Evolutionary conservation across 2,888 invertebrate genomes (phyloP).

Genomic region (Biston betularia): DNA sequence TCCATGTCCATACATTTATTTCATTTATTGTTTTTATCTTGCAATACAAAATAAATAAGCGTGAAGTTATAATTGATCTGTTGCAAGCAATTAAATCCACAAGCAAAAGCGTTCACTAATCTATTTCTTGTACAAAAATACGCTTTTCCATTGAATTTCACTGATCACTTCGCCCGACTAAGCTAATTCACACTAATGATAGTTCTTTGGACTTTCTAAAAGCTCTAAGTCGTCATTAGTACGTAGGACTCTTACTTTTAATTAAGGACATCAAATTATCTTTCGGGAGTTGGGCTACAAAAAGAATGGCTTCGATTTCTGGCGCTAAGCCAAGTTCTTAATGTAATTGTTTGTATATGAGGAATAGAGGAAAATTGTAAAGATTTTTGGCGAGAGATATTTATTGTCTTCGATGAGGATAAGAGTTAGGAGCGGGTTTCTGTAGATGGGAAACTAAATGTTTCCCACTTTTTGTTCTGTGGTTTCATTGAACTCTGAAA

Average conservation of each 20-base stretch:
- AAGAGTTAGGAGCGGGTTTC: neutral
- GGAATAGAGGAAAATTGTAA: constrained; percentile 15
- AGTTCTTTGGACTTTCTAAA: constrained; percentile 15
- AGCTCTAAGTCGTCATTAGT: constrained; percentile 23
- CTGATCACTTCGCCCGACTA: constrained; percentile 3
- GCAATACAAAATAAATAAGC: no score
- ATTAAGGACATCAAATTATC: constrained; percentile 33
- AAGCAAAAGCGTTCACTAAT: neutral
- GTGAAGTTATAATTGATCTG: no score
- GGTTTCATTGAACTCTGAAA: no score
- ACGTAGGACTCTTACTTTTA: constrained; percentile 25
- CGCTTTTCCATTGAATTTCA: constrained; percentile 4
- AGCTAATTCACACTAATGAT: constrained; percentile 14
- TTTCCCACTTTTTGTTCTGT: no score
- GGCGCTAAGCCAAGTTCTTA: constrained; percentile 34
- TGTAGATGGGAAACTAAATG: neutral
- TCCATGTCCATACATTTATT: no score
- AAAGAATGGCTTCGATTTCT: constrained; percentile 23
- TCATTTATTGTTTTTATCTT: no score
- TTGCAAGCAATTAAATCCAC: neutral
- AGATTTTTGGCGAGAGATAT: constrained; percentile 30
- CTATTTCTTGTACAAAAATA: neutral
- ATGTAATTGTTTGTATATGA: constrained; percentile 38
- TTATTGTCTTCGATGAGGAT: neutral
- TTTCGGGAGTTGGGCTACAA: constrained; percentile 22